These are phyloP conservation scores for Hemithea aestivaria DNA, from an alignment of 2,888 invertebrate genomes.

Conservation along the genomic window DNA sequence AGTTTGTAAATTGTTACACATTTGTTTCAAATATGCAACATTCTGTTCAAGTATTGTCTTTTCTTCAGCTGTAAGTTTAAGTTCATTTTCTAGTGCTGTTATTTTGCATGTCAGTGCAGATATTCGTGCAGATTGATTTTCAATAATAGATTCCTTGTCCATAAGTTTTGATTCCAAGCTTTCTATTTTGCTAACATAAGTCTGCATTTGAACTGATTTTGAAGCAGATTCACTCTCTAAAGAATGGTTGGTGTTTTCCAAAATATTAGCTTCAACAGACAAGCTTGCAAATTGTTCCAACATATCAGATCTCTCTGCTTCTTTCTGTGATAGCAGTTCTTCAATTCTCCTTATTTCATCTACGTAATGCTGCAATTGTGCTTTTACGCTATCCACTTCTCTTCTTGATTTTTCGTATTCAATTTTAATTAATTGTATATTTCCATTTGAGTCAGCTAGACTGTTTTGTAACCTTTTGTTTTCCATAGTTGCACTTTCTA, in stretches of 20 bases:
- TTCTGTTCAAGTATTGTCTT: slow-evolving; percentile 66
- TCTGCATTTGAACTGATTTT: slow-evolving; percentile 79
- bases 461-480: slow-evolving; percentile 87
- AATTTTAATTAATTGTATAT: slow-evolving; percentile 80
- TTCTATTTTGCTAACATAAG: slow-evolving; percentile 68
- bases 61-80: slow-evolving; percentile 65
- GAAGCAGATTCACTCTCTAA: slow-evolving; percentile 88
- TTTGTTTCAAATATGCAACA: slow-evolving; percentile 61
- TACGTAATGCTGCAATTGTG: slow-evolving; percentile 89
- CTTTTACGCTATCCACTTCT: slow-evolving; percentile 86
- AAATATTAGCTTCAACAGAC: slow-evolving; percentile 85
- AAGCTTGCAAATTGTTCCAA: slow-evolving; percentile 88
- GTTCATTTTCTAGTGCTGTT: slow-evolving; percentile 63
- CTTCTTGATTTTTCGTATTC: slow-evolving; percentile 84
- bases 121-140: slow-evolving; percentile 56
- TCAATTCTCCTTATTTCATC: slow-evolving; percentile 89
- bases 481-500: slow-evolving; percentile 81
- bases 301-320: slow-evolving; percentile 88
- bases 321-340: slow-evolving; percentile 86
- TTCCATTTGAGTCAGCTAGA: slow-evolving; percentile 81
- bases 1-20: slow-evolving; percentile 61
- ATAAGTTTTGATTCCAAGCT: slow-evolving; percentile 82
- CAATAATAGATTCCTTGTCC: slow-evolving; percentile 65
- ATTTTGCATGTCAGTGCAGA: slow-evolving; percentile 61
- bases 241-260: slow-evolving; percentile 89